Percentiles rank a stretch among this genome's conserved stretches.
phyloP scores from a whole-genome alignment of 2,797 vertebrate species.

The Hirundo rustica region DNA sequence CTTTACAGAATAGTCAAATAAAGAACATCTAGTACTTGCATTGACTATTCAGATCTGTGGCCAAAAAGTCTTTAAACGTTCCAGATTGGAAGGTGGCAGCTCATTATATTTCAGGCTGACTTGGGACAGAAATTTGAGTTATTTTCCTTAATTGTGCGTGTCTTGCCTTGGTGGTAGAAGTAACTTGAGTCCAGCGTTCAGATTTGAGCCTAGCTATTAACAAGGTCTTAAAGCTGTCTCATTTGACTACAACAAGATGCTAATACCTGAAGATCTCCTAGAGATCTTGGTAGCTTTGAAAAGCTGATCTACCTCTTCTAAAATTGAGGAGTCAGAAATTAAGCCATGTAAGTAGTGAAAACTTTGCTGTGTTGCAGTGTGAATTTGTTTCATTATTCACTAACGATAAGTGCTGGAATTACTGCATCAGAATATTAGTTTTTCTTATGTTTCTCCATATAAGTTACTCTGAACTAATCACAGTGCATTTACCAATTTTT shows the following conservation, averaged over 20 bases:
- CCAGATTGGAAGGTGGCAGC: not conserved
- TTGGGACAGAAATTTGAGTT: not conserved
- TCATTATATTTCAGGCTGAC: not conserved
- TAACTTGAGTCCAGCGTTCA: not conserved
- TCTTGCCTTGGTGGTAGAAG: not conserved
- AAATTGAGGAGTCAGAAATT: not conserved
- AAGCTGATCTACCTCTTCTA: not conserved
- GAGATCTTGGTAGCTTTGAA: not conserved
- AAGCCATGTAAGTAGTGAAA: not conserved
- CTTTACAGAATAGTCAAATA: conserved; percentile 5
- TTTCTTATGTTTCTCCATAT: conserved; percentile 22
- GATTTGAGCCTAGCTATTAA: not conserved
- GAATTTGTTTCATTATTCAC: not conserved
- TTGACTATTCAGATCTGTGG: not conserved
- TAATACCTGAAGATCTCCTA: not conserved
- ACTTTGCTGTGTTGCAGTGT: not conserved
- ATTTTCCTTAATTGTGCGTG: not conserved
- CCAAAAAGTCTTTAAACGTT: not conserved
- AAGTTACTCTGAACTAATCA: conserved; percentile 12
- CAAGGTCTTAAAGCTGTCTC: not conserved
- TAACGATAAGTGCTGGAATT: conserved; percentile 16
- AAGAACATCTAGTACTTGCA: not conserved
- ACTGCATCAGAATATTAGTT: not conserved
- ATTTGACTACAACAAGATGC: not conserved
- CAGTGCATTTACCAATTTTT: conserved; percentile 21